Percentiles rank a stretch among this genome's conserved stretches.
These are phyloP conservation scores for Actinia tenebrosa DNA, from an alignment of 64 coral and sea anemone genomes.

Conservation along the genomic window DNA sequence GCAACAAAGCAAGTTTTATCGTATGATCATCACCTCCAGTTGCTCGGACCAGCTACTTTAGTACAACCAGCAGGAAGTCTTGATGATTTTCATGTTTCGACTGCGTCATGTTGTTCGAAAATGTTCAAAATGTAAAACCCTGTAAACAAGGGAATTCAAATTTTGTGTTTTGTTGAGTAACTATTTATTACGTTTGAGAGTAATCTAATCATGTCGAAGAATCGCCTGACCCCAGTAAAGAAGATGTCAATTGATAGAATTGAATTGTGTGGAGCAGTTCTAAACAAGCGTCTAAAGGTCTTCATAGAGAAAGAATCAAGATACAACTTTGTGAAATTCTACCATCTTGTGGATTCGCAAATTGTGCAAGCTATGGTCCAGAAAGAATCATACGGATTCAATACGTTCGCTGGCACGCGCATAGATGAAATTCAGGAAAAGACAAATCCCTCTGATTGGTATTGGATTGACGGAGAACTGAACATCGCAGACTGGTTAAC, in stretches of 20 bases:
- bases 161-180: no score
- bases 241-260: constrained; percentile 16
- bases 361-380: constrained; percentile 37
- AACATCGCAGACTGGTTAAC: constrained; percentile 52
- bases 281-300: not conserved
- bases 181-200: not conserved
- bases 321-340: constrained; percentile 1
- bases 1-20: no score
- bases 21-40: no score
- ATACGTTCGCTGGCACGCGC: constrained; percentile 42
- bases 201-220: constrained; percentile 21
- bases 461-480: constrained; percentile 1
- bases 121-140: no score
- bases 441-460: constrained; percentile 29
- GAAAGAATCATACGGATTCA: constrained; percentile 54
- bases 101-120: no score
- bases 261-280: constrained; percentile 20
- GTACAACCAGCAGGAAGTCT: no score
- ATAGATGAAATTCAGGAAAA: constrained; percentile 47
- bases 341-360: constrained; percentile 40
- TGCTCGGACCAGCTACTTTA: no score
- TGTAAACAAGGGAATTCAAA: no score
- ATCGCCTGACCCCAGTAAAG: constrained; percentile 18
- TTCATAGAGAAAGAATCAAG: constrained; percentile 24
- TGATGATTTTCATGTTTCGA: no score